Evolutionary conservation across 2,888 invertebrate genomes (phyloP), one percentile per base, ranked within the genome.

Genomic region (Xestia ashworthii): DNA sequence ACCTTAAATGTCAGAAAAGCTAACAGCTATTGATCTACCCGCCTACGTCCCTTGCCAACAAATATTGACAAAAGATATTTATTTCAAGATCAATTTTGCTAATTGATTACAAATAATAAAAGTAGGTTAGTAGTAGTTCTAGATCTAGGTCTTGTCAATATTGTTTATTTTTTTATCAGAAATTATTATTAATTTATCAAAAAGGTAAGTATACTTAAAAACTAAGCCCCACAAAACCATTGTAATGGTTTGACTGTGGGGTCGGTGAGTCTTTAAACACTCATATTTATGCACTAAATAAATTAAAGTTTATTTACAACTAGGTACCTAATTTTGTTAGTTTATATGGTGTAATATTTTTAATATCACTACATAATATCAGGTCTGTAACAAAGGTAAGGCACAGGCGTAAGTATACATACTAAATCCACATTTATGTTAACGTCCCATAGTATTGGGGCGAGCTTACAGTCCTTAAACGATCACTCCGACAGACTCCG

Each of bases 101-200:
- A 67, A 71, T 71, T 12, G 44, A 5, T 48, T 48, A 48, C 69
- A n/a, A 71, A 38, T 2, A 48, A 38, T 65, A 68, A 48, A 68
- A 69, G n/a, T 71, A 38, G 69, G 38, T 67, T 22, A 25, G 19
- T 11, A 58, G 11, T 48, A 19, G 9, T 19, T 41, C 41, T 41
- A 67, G 25, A 19, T 14, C 6, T 2, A 41, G 41, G 41, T 41
- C 25, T 25, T 6, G 22, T 25, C 25, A 58, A 25, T 41, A 19
- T 67, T 67, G 16, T 19, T 16, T 44, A 5, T 41, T 65, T 44
- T 65, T 65, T n/a, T 8, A 22, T 0, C n/a, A 55, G n/a, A 55
- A 55, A n/a, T n/a, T n/a, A n/a, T n/a, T n/a, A n/a, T n/a, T n/a
- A n/a, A n/a, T n/a, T n/a, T n/a, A n/a, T n/a, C n/a, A n/a, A n/a